Evolutionary conservation across 2,113 vertebrate genomes (phyloP), one percentile per base, ranked within the genome.

Genomic region (Genyomyrus donnyi): DNA sequence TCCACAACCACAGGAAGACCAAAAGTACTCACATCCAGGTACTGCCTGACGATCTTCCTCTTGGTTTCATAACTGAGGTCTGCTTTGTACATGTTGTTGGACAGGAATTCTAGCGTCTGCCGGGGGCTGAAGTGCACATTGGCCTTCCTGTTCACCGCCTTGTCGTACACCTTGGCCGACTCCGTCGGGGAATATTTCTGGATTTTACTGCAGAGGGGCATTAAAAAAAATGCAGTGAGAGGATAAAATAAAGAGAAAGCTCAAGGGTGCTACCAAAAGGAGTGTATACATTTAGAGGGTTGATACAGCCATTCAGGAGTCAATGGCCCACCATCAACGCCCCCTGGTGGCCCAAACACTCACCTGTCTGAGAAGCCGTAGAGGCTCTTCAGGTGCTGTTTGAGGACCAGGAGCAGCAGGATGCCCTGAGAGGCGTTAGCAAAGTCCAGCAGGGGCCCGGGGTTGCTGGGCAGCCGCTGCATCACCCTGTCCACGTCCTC

Each of bases 341-440:
- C 83, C 42, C 45, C 83, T 24, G 19, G 45, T 85, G 42, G 83
- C 83, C 5, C 7, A 85, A n/a, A 7, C 42, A 9, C 49, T 6
- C n/a, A 98, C 98, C 97, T 97, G 94, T 99, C 98, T 90, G 98
- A 99, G 94, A 99, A 99, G 93, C 98, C 98, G 92, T 98, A 99
- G 3, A 98, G 98, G 95, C 98, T 99, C 95, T 99, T 99, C 77
- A 99, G 95, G 96, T 99, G 98, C 92, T 99, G 98, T 93, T 99
- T 99, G 92, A 99, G 96, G 95, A 99, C 98, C 90, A 99, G 89
- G 88, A 99, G 97, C 91, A 99, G 93, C 91, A 99, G 96, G 94
- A 99, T 99, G 93, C 98, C 98, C 95, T 99, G 98, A 92, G 98
- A 99, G 45, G 99, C 97, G 77, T 98, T 99, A 49, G 98, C 97